phyloP scores from a whole-genome alignment of 2,113 vertebrate genomes.

The Fulmarus glacialis region DNA sequence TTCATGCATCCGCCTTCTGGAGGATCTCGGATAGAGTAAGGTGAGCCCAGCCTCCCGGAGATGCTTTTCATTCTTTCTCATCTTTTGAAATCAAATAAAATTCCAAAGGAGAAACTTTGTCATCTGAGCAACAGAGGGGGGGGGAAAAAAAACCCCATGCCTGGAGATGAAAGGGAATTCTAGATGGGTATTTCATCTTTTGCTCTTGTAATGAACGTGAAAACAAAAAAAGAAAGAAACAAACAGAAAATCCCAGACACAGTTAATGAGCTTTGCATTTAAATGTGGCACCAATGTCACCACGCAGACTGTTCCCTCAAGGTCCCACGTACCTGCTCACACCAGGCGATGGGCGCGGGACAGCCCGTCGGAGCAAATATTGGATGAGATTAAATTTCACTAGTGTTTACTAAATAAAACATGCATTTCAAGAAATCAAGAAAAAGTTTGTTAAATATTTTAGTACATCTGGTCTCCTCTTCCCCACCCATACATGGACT shows the following conservation, averaged over 20 bases:
- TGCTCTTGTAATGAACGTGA: background rate
- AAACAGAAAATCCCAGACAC: constrained; percentile 25
- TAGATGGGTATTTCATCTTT: constrained; percentile 4
- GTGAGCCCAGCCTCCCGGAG: background rate
- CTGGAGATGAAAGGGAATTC: constrained; percentile 47
- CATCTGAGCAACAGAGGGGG: background rate
- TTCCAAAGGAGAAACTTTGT: constrained; percentile 35
- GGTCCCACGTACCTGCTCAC: background rate
- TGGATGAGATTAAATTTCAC: background rate
- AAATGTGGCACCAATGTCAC: constrained; percentile 39
- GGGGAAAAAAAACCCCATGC: background rate
- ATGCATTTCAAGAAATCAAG: background rate
- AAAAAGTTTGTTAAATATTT: constrained; percentile 73
- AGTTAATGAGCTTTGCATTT: constrained; percentile 58
- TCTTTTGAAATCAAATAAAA: constrained; percentile 46
- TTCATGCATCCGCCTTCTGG: background rate
- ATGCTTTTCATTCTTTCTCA: constrained; percentile 26
- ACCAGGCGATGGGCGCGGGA: background rate
- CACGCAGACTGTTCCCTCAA: background rate
- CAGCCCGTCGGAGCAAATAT: background rate
- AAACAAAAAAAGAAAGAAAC: background rate
- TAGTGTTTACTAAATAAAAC: constrained; percentile 27
- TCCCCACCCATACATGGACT: background rate
- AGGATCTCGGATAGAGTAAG: background rate
- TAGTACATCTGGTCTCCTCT: constrained; percentile 46